Evolutionary conservation across 2,888 invertebrate genomes (phyloP), one percentile per base, ranked within the genome.

Genomic region (Polyommatus icarus): DNA sequence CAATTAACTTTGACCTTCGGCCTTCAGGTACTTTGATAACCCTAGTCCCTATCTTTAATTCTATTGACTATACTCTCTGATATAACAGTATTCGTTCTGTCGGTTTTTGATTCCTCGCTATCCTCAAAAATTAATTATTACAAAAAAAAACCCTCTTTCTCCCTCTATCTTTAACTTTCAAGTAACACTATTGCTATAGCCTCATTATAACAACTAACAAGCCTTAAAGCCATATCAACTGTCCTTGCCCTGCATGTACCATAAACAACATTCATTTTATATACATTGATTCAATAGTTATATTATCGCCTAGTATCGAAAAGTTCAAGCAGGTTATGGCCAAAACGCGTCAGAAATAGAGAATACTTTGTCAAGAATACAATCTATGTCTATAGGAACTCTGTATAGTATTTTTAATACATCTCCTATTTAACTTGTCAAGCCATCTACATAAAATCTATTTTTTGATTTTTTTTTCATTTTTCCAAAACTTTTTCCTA

Each of bases 241-340:
- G 46, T 20, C 73, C 75, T 75, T 29, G 75, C 6, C 54, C 75
- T 50, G 54, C 50, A 75, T 75, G 20, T 15, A 75, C 75, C 72
- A n/a, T 72, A 72, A 54, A 75, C 75, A 54, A 75, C 54, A 75
- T 75, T 75, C 75, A 29, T 29, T 20, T 40, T 36, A 7, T 10
- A 20, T 20, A 40, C 46, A 73, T 40, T 40, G 20, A n/a, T 46
- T 15, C 15, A 40, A 15, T 72, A 20, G 40, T n/a, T n/a, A n/a
- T 40, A 72, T 72, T 72, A 72, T 72, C 72, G 72, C 12, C 10
- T n/a, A 36, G n/a, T 72, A 24, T 61, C 61, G 10, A 61, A 61
- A 20, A 72, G 36, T 10, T 72, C 72, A 40, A 72, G 36, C 40
- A 40, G 72, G 72, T 72, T 72, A 61, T 24, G 61, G 61, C 61